Evolutionary conservation across 2,113 vertebrate genomes (phyloP).

Genomic region (Lasiurus borealis): DNA sequence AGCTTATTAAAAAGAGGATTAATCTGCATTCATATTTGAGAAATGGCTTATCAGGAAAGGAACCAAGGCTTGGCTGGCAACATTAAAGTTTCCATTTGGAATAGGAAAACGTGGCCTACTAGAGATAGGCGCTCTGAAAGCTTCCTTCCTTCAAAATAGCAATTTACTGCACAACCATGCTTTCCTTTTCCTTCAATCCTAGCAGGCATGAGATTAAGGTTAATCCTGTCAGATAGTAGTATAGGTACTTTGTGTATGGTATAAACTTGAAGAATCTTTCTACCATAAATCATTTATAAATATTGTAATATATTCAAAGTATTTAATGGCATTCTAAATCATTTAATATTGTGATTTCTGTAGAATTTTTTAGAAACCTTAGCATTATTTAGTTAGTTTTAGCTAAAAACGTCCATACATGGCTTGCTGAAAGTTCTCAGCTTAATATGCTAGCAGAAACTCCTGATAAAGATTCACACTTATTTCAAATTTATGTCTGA

Average conservation of each 20-base stretch:
- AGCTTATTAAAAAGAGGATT: conserved; percentile 95
- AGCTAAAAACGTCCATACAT: neutral
- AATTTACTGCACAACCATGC: conserved; percentile 67
- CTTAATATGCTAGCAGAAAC: neutral
- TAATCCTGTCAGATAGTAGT: conserved; percentile 83
- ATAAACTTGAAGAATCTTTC: conserved; percentile 76
- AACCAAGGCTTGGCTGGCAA: conserved; percentile 87
- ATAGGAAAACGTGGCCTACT: conserved; percentile 91
- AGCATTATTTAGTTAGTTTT: neutral
- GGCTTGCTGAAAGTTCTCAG: conserved; percentile 40
- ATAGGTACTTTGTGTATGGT: conserved; percentile 70
- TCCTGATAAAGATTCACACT: neutral
- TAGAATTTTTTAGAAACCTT: neutral
- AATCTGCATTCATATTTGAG: conserved; percentile 93
- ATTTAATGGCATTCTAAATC: conserved; percentile 77
- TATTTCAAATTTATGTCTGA: conserved; percentile 69
- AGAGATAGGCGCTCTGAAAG: conserved; percentile 90
- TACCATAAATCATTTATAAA: conserved; percentile 59
- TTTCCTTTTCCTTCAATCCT: conserved; percentile 64
- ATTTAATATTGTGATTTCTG: conserved; percentile 61
- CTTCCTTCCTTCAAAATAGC: conserved; percentile 84
- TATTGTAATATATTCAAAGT: conserved; percentile 76
- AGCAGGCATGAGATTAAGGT: conserved; percentile 80
- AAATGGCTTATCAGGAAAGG: conserved; percentile 90
- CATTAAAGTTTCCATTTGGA: conserved; percentile 91